Conservation (phyloP, 1,140 invertebrate genomes). For the Olivierus martensii region DNA sequence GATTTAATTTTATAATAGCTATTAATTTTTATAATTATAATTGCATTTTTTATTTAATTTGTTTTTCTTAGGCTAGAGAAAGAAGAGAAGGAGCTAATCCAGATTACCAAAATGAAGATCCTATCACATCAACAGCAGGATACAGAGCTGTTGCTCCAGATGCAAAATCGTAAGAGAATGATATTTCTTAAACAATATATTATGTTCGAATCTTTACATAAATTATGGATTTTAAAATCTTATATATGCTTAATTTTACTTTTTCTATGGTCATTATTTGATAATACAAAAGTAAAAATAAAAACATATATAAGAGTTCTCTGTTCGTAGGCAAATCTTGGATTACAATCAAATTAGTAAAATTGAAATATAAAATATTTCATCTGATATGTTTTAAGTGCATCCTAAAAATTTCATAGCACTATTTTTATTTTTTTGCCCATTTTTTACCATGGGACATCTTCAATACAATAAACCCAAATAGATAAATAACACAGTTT, state of each 20-base stretch:
- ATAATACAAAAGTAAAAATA: too few species aligned
- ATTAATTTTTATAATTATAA: background rate
- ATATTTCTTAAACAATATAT: background rate
- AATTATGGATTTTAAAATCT: background rate
- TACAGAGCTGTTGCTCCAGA: slow-evolving; percentile 93
- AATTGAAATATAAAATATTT: too few species aligned
- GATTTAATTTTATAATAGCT: too few species aligned
- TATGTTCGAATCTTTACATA: background rate
- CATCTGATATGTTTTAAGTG: too few species aligned
- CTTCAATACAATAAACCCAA: too few species aligned
- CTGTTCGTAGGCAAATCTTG: too few species aligned
- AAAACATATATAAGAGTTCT: background rate
- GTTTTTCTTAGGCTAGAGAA: slow-evolving; percentile 75
- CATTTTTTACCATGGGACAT: too few species aligned
- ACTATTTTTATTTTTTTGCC: too few species aligned
- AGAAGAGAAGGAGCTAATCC: slow-evolving; percentile 70
- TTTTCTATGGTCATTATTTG: background rate
- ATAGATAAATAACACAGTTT: too few species aligned
- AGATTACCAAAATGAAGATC: slow-evolving; percentile 62
- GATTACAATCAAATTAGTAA: too few species aligned
- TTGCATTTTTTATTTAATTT: slow-evolving; percentile 8
- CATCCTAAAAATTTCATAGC: too few species aligned
- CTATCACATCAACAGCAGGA: slow-evolving; percentile 69
- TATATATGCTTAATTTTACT: background rate
- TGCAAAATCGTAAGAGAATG: slow-evolving; percentile 63